Evolutionary conservation across 2,113 vertebrate genomes (phyloP), one percentile per base, ranked within the genome.

Genomic region (Coturnix japonica): DNA sequence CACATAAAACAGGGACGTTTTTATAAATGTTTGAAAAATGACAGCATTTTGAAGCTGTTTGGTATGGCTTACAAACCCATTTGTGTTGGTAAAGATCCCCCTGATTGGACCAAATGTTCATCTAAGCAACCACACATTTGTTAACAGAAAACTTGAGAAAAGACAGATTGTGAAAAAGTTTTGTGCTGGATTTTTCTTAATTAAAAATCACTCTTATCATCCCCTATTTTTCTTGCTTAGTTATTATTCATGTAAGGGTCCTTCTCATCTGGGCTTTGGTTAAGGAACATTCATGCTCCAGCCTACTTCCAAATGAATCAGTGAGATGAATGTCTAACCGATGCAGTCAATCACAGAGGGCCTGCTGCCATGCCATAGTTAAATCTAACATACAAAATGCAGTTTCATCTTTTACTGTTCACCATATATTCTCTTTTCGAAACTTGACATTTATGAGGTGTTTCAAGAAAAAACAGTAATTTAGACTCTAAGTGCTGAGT

Each of bases 321-420:
- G 23, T n/a, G 46, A 89, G 43, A 49, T 31, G 60, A 5, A 31
- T 77, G 51, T 90, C 20, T 54, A 74, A 5, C 30, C 13, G 41
- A 31, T 16, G 56, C 20, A 54, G 44, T 71, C 93, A 88, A 83
- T 91, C 92, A 77, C 70, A 67, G 61, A 85, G 93, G 69, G 94
- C 69, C 65, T 88, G 73, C 72, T 85, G 53, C 80, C 12, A 11
- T 53, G 70, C 61, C 35, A 30, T 11, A 33, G 30, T 61, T 86
- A 37, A 75, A 19, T 12, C 91, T 84, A 86, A 75, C 47, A 84
- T 13, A 49, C 16, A 1, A 84, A 88, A 67, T 0, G 0, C 2
- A 11, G 13, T 49, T 56, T 74, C 37, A 46, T 37, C 26, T 79
- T 93, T 79, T 83, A 83, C 86, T 25, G 2, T 86, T 88, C 74